Conservation (phyloP, 1,140 invertebrate species). For the Camponotus pennsylvanicus region DNA sequence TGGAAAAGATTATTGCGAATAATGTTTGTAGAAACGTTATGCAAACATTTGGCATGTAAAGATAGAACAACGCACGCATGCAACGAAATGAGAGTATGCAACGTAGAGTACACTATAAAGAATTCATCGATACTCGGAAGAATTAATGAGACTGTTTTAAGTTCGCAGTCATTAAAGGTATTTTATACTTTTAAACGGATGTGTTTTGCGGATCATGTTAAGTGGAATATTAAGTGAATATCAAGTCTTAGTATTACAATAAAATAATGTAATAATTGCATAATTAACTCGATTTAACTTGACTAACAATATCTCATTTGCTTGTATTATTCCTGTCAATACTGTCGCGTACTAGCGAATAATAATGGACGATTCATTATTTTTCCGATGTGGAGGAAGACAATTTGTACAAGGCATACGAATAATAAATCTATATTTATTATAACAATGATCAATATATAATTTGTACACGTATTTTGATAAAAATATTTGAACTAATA, state of each 20-base stretch:
- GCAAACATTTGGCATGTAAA: background rate
- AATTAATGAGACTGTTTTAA: slow-evolving; percentile 40
- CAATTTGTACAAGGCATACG: background rate
- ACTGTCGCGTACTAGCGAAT: background rate
- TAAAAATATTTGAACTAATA: background rate
- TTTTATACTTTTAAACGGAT: background rate
- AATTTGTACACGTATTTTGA: background rate
- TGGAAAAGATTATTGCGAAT: slow-evolving; percentile 1
- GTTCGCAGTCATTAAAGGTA: slow-evolving; percentile 11
- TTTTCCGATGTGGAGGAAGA: background rate
- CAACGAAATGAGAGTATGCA: slow-evolving; percentile 6
- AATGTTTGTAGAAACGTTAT: background rate
- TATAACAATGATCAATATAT: background rate
- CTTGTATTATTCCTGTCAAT: background rate
- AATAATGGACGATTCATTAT: slow-evolving; percentile 7
- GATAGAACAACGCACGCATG: background rate
- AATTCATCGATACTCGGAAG: slow-evolving; percentile 26
- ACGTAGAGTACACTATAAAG: slow-evolving; percentile 24
- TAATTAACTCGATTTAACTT: slow-evolving; percentile 9
- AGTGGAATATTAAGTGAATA: background rate
- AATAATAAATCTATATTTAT: background rate
- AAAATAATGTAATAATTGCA: background rate
- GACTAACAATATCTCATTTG: background rate
- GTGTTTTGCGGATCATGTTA: background rate
- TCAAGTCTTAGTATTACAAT: background rate